Percentiles rank a stretch among this genome's conserved stretches.
Evolutionary conservation across 2,113 vertebrate genomes (phyloP).

Genomic region (Barnardius zonarius): DNA sequence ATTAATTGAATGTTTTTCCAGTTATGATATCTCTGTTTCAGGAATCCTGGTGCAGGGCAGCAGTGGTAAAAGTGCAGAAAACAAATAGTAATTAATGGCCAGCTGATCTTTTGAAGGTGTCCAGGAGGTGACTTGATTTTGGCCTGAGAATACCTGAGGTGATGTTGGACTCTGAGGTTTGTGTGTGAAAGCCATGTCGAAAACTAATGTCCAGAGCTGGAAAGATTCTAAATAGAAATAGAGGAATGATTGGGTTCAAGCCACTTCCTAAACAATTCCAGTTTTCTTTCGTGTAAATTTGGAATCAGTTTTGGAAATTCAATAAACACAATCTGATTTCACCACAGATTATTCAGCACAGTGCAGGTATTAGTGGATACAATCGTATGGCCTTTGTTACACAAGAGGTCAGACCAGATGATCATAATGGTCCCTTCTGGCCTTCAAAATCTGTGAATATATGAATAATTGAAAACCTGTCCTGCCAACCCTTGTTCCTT

Average conservation of each 20-base stretch:
- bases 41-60: not conserved
- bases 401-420: conserved; percentile 37
- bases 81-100: not conserved
- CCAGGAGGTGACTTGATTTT: not conserved
- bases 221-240: not conserved
- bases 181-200: not conserved
- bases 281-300: not conserved
- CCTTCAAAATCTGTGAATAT: conserved; percentile 53
- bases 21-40: not conserved
- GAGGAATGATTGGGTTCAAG: not conserved
- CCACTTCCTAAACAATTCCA: not conserved
- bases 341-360: not conserved
- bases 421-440: conserved; percentile 61
- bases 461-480: conserved; percentile 61
- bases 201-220: not conserved
- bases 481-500: not conserved
- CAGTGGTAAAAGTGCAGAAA: not conserved
- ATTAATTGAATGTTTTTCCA: not conserved
- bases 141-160: not conserved
- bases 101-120: not conserved
- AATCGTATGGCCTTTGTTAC: conserved; percentile 1
- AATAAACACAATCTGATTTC: conserved; percentile 2
- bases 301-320: not conserved
- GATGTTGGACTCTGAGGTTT: not conserved
- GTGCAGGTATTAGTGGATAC: conserved; percentile 3